Evolutionary conservation across 2,113 vertebrate species (phyloP).

Genomic region (human): GRCh38 chr11:132337501-132338000

Average conservation of each 20-base stretch:
- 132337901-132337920: background rate
- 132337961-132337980: background rate
- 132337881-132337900: background rate
- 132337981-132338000: too few relatives aligned
- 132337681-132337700: background rate
- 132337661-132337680: background rate
- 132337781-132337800: background rate
- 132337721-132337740: background rate
- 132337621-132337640: background rate
- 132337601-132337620: fast-evolving
- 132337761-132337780: background rate
- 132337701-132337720: background rate
- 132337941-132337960: background rate
- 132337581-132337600: background rate
- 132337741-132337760: fast-evolving
- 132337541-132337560: background rate
- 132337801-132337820: background rate
- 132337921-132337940: background rate
- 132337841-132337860: background rate
- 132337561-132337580: background rate
- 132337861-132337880: too few relatives aligned
- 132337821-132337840: background rate
- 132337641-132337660: background rate
- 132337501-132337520: background rate
- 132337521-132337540: background rate